Evolutionary conservation across 1,140 invertebrate genomes (phyloP).

Genomic region (Hyphantria cunea): DNA sequence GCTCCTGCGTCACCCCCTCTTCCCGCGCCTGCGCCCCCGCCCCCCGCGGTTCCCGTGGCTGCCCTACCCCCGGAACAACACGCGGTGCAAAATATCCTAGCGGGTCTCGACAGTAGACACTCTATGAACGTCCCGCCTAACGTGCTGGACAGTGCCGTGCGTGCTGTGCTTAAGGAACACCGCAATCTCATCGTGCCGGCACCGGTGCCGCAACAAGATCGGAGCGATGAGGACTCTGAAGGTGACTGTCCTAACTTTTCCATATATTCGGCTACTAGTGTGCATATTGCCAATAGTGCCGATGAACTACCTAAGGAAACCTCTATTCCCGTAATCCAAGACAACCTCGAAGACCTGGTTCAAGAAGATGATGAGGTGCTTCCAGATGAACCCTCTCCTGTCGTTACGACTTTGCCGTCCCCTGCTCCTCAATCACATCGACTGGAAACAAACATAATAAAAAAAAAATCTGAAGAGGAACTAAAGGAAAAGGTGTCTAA

Average conservation of each 20-base stretch:
- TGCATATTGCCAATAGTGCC: conserved; percentile 86
- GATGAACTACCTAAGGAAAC: conserved; percentile 29
- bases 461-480: conserved; percentile 58
- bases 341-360: conserved; percentile 68
- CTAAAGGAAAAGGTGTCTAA: conserved; percentile 72
- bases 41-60: conserved; percentile 1
- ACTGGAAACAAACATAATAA: conserved; percentile 23
- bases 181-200: conserved; percentile 51
- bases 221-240: conserved; percentile 83
- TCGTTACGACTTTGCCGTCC: neutral
- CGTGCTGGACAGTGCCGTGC: conserved; percentile 65
- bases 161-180: conserved; percentile 67
- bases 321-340: conserved; percentile 11
- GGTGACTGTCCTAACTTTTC: conserved; percentile 92
- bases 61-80: conserved; percentile 27
- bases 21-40: conserved; percentile 2
- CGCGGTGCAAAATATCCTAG: conserved; percentile 40
- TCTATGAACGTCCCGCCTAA: conserved; percentile 53
- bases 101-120: conserved; percentile 47
- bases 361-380: conserved; percentile 70
- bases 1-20: conserved; percentile 4
- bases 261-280: conserved; percentile 90
- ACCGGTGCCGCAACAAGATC: conserved; percentile 24
- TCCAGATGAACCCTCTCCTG: neutral
- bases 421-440: neutral